A percentile compares a stretch with the other conserved stretches of the same genome.
Evolutionary conservation across 92 coral and sea anemone species (phyloP).

Genomic region (Zoanthus sansibaricus): DNA sequence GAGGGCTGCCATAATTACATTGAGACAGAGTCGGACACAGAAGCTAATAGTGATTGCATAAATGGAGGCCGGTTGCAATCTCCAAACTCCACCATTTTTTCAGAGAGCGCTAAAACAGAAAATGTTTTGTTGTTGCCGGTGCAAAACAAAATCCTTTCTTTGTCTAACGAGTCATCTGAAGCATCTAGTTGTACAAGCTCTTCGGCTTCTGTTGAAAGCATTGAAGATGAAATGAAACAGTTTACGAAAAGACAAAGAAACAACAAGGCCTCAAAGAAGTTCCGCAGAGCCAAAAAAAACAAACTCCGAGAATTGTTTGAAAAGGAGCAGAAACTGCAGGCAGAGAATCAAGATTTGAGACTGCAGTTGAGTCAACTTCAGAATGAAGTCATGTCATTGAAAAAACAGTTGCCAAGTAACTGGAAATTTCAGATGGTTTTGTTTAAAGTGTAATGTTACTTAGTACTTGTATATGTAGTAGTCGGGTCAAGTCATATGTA

Average conservation of each 20-base stretch:
- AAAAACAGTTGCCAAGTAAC: conserved; percentile 56
- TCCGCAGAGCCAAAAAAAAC: conserved; percentile 73
- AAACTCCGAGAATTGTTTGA: conserved; percentile 77
- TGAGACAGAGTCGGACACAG: conserved; percentile 18
- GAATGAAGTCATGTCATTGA: conserved; percentile 64
- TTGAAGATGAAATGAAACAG: conserved; percentile 60
- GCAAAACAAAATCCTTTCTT: not conserved
- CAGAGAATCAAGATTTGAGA: conserved; percentile 72
- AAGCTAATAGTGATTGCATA: not conserved
- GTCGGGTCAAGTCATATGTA: too few relatives aligned
- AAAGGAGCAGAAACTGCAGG: conserved; percentile 61
- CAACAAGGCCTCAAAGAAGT: conserved; percentile 86
- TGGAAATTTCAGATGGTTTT: conserved; percentile 34
- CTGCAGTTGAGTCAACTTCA: conserved; percentile 70
- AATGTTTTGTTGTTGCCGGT: not conserved
- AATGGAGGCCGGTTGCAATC: not conserved
- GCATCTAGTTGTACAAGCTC: conserved; percentile 35
- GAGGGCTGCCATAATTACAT: not conserved
- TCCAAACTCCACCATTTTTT: not conserved
- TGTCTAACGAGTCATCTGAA: conserved; percentile 10
- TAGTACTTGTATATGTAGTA: too few relatives aligned
- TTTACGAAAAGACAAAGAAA: conserved; percentile 75
- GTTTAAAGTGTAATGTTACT: not conserved
- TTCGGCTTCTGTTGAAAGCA: conserved; percentile 51
- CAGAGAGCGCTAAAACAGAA: not conserved